These are phyloP conservation scores for Parapsyche elsis DNA, from an alignment of 1,140 invertebrate species.

Conservation along the genomic window DNA sequence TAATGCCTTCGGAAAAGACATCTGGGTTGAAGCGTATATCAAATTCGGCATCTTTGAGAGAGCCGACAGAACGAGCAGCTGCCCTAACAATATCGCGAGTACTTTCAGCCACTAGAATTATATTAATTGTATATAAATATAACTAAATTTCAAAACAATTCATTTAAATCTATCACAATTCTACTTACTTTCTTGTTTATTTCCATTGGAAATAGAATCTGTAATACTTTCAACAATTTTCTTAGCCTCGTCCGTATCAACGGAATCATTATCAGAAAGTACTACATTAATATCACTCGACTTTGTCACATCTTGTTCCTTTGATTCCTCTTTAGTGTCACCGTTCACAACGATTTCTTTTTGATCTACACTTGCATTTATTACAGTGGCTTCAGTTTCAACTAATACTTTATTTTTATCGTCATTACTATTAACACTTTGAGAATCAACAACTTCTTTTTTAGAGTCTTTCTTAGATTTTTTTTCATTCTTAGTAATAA, in stretches of 20 bases:
- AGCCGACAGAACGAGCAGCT: conserved; percentile 90
- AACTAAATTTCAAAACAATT: conserved; percentile 15
- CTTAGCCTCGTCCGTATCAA: conserved; percentile 88
- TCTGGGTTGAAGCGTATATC: conserved; percentile 98
- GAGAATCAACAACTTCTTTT: conserved; percentile 58
- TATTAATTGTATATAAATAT: conserved; percentile 5
- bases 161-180: conserved; percentile 54
- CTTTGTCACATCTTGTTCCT: conserved; percentile 60
- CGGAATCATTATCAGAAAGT: conserved; percentile 66
- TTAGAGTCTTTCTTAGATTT: conserved; percentile 61
- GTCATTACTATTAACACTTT: not conserved
- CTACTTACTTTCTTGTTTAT: conserved; percentile 80
- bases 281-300: conserved; percentile 61
- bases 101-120: conserved; percentile 79
- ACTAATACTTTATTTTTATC: conserved; percentile 5
- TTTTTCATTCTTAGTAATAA: conserved; percentile 58
- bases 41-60: conserved; percentile 93
- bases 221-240: conserved; percentile 92
- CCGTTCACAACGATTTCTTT: conserved; percentile 53
- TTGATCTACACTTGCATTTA: conserved; percentile 51
- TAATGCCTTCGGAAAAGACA: conserved; percentile 94
- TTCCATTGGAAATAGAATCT: conserved; percentile 81
- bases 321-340: conserved; percentile 63
- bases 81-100: conserved; percentile 90
- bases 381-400: conserved; percentile 56